Percentiles rank a stretch among this genome's conserved stretches.
Conservation (phyloP, 2,113 vertebrate species). For the Pelecanoides urinatrix region DNA sequence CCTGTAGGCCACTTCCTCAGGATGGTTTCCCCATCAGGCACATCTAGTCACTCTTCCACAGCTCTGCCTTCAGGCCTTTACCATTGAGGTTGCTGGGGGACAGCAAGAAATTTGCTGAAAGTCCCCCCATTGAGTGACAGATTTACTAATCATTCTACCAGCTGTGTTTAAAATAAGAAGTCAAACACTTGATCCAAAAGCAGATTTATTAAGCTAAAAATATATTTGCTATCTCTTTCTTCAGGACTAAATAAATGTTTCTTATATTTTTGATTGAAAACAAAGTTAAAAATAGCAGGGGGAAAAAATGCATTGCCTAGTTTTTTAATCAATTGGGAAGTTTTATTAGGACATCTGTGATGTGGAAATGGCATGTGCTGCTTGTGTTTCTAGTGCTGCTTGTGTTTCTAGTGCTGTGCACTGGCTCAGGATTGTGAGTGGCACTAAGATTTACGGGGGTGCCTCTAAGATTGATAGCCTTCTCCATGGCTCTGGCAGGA, state of each 20-base stretch:
- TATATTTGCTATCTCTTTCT: not conserved
- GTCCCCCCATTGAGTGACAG: not conserved
- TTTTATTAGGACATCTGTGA: not conserved
- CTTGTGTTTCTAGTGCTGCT: not conserved
- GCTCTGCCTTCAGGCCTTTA: not conserved
- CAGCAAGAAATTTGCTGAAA: not conserved
- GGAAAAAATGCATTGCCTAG: not conserved
- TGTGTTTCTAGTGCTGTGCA: not conserved
- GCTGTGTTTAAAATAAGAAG: constrained; percentile 17
- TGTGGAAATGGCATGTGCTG: not conserved
- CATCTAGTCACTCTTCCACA: not conserved
- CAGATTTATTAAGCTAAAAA: constrained; percentile 34
- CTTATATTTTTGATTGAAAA: not conserved
- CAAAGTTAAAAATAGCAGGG: not conserved
- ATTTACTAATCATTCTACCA: not conserved
- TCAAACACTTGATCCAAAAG: not conserved
- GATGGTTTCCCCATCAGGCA: not conserved
- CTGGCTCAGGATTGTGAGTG: not conserved
- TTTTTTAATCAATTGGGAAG: not conserved
- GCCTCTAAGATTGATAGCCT: not conserved
- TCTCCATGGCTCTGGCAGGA: not conserved
- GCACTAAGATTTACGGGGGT: not conserved
- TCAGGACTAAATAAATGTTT: not conserved
- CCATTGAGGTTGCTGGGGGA: not conserved
- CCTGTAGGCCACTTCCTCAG: not conserved